These are phyloP conservation scores for Electrona antarctica DNA, from an alignment of 2,113 vertebrate genomes.

Conservation along the genomic window DNA sequence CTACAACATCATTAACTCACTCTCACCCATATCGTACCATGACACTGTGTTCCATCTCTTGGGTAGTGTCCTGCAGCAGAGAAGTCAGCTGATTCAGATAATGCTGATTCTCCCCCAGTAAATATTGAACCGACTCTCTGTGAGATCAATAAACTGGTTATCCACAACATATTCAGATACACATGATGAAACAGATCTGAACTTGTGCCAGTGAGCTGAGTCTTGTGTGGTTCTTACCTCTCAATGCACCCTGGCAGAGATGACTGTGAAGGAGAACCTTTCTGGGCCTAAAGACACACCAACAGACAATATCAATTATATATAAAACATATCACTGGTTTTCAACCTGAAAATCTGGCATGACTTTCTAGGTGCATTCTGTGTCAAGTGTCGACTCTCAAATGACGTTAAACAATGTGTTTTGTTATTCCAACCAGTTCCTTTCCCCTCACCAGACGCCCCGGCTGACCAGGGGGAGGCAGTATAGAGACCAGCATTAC, in stretches of 20 bases:
- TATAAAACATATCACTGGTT: too few species aligned
- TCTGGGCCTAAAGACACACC: conserved; percentile 83
- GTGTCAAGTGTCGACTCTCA: too few species aligned
- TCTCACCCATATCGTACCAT: conserved; percentile 76
- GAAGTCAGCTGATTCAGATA: conserved; percentile 88
- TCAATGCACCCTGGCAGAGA: conserved; percentile 75
- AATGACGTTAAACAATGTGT: too few species aligned
- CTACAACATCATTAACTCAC: neutral
- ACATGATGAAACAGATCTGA: neutral
- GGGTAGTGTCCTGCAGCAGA: conserved; percentile 85
- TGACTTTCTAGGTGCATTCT: too few species aligned
- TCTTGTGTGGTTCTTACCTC: conserved; percentile 71
- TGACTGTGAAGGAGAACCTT: conserved; percentile 76
- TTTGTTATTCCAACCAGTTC: too few species aligned
- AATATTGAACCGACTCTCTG: conserved; percentile 83
- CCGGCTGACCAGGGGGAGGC: too few species aligned
- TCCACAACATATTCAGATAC: too few species aligned
- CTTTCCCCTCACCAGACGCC: too few species aligned
- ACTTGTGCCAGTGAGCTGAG: neutral
- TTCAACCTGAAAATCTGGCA: too few species aligned
- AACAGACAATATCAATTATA: neutral
- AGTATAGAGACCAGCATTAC: too few species aligned
- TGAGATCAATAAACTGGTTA: conserved; percentile 22
- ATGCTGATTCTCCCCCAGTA: conserved; percentile 89
- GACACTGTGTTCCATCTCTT: conserved; percentile 82